Conservation (phyloP, 1,140 invertebrate species). For the Metopolophium dirhodum region DNA sequence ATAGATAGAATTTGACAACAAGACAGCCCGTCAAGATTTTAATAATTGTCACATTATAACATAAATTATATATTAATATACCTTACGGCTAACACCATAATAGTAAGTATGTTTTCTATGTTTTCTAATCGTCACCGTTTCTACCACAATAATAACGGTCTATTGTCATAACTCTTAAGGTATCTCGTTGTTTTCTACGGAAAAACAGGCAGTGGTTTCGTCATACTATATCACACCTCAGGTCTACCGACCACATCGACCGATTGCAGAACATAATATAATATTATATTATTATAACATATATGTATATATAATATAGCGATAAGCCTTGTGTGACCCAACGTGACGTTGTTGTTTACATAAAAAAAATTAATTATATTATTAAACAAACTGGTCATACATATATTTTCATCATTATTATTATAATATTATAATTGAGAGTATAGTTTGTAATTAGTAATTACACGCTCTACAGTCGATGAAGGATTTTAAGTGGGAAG, state of each 20-base stretch:
- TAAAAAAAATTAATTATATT: not conserved
- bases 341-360: not conserved
- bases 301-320: not conserved
- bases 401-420: not conserved
- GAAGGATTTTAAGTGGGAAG: not conserved
- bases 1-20: not conserved
- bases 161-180: not conserved
- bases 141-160: not conserved
- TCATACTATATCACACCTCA: slow-evolving; percentile 27
- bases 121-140: not conserved
- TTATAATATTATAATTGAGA: not conserved
- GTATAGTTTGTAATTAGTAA: not conserved
- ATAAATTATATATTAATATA: not conserved
- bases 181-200: not conserved
- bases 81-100: not conserved
- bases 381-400: not conserved
- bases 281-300: not conserved
- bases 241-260: slow-evolving; percentile 6
- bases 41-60: not conserved
- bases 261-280: not conserved
- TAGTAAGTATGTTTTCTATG: not conserved
- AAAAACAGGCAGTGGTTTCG: not conserved
- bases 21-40: not conserved
- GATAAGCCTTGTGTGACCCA: not conserved
- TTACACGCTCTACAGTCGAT: not conserved